Evolutionary conservation across 2,113 vertebrate species (phyloP).

Genomic region (Chaetura pelagica): DNA sequence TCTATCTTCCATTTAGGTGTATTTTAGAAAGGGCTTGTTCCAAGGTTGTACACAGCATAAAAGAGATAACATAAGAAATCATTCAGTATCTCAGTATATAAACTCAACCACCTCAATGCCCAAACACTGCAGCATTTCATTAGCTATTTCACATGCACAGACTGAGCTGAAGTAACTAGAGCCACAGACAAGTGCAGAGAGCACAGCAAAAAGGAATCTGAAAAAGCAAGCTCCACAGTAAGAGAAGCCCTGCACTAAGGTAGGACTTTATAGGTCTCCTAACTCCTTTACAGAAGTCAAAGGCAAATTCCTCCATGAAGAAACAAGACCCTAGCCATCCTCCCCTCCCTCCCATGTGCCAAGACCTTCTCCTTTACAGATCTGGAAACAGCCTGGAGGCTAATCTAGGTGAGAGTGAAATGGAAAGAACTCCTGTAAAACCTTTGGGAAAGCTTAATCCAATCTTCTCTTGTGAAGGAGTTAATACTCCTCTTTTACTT

Average conservation of each 20-base stretch:
- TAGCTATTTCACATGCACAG: background rate
- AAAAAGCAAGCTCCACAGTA: background rate
- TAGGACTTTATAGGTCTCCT: background rate
- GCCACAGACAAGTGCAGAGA: background rate
- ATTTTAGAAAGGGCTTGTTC: background rate
- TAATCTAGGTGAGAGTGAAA: background rate
- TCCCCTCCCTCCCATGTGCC: background rate
- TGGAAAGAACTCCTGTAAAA: slow-evolving; percentile 2
- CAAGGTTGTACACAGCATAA: background rate
- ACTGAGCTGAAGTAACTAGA: background rate
- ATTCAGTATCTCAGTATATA: background rate
- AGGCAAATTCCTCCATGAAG: background rate
- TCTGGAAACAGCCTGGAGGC: background rate
- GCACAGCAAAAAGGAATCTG: background rate
- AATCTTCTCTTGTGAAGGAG: slow-evolving; percentile 42
- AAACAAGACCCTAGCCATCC: fast-evolving
- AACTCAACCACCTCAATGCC: background rate
- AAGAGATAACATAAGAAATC: background rate
- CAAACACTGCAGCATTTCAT: background rate
- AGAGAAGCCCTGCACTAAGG: background rate
- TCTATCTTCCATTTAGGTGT: background rate
- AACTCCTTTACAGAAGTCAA: background rate
- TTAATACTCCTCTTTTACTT: slow-evolving; percentile 15
- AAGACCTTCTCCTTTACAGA: background rate
- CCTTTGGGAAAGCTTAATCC: slow-evolving; percentile 36